phyloP scores from a whole-genome alignment of 2,113 vertebrate genomes.

The Pavo muticus region DNA sequence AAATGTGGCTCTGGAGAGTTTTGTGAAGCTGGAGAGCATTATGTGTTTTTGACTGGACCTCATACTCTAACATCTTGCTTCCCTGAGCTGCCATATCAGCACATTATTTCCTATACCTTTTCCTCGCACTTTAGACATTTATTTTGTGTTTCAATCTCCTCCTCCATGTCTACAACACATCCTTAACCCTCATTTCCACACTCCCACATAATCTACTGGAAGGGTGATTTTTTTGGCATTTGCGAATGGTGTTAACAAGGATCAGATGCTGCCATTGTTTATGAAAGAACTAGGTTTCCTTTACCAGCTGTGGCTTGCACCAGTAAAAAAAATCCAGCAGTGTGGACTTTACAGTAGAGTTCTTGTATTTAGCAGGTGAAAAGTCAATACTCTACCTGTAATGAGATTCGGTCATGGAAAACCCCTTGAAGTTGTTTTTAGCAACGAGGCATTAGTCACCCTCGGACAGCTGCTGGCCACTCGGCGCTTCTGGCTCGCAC shows the following conservation, averaged over 20 bases:
- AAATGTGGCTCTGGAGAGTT: neutral
- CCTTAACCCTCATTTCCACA: neutral
- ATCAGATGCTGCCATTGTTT: slow-evolving; percentile 49
- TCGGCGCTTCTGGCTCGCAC: neutral
- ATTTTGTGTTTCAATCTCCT: neutral
- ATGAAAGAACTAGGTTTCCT: neutral
- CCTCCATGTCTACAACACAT: neutral
- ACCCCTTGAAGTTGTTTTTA: slow-evolving; percentile 66
- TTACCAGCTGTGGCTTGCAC: neutral
- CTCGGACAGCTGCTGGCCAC: slow-evolving; percentile 36
- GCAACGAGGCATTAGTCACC: slow-evolving; percentile 61
- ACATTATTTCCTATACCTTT: neutral
- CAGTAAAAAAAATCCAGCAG: accelerated
- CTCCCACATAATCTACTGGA: slow-evolving; percentile 11
- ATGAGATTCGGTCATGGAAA: slow-evolving; percentile 66
- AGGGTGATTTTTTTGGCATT: slow-evolving; percentile 12
- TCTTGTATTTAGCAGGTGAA: slow-evolving; percentile 57
- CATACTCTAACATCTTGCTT: neutral
- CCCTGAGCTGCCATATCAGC: neutral
- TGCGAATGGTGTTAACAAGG: slow-evolving; percentile 8
- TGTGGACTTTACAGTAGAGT: neutral
- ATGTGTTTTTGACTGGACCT: neutral
- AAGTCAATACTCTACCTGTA: neutral
- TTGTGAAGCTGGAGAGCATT: neutral
- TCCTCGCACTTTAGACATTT: neutral